Conservation (phyloP, 2,888 invertebrate genomes). For the Hoplodrina ambigua region DNA sequence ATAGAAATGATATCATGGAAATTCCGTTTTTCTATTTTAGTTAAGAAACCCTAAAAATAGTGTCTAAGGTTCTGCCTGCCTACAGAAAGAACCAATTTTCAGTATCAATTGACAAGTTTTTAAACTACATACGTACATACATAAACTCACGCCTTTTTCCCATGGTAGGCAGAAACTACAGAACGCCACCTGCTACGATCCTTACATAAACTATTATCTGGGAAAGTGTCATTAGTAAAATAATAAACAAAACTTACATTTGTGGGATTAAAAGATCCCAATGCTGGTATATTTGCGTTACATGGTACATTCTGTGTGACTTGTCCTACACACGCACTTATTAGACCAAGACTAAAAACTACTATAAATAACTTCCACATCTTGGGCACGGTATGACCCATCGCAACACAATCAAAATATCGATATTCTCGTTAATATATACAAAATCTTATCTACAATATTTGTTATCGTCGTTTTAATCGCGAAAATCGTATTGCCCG, state of each 20-base stretch:
- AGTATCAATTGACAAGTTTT: not conserved
- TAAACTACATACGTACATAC: too few relatives aligned
- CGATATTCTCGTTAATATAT: slow-evolving; percentile 70
- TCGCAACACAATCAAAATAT: slow-evolving; percentile 73
- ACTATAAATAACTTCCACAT: slow-evolving; percentile 73
- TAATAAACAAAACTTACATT: slow-evolving; percentile 65
- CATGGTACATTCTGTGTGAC: slow-evolving; percentile 77
- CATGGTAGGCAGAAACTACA: too few relatives aligned
- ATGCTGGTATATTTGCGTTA: slow-evolving; percentile 58
- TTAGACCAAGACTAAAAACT: slow-evolving; percentile 73
- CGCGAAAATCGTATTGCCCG: slow-evolving; percentile 45
- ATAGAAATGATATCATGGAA: too few relatives aligned
- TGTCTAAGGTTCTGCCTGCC: too few relatives aligned
- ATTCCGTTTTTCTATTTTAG: too few relatives aligned
- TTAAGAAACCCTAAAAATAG: too few relatives aligned
- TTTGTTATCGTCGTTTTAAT: slow-evolving; percentile 55
- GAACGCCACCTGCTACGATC: too few relatives aligned
- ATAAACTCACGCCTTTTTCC: too few relatives aligned
- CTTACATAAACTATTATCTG: too few relatives aligned
- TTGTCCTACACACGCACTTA: slow-evolving; percentile 75
- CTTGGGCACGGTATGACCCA: slow-evolving; percentile 70
- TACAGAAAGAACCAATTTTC: too few relatives aligned
- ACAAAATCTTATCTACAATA: slow-evolving; percentile 73
- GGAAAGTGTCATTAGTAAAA: not conserved
- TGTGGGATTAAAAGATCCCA: slow-evolving; percentile 64